A percentile compares a stretch with the other conserved stretches of the same genome.
Conservation (phyloP, 2,797 vertebrate species). For the Pagetopsis macropterus region DNA sequence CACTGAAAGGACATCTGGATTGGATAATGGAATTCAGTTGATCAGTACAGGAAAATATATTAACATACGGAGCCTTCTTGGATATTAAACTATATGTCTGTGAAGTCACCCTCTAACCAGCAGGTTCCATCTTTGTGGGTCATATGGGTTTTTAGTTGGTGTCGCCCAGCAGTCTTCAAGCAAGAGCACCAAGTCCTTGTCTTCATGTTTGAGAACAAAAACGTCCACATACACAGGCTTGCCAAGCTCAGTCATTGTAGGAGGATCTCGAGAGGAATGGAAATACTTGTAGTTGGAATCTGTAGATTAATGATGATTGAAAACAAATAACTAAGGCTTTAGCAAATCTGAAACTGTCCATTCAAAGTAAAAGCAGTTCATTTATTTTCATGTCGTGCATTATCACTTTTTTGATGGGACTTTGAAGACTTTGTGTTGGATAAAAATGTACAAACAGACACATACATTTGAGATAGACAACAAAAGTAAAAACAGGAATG, state of each 20-base stretch:
- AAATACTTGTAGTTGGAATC: conserved; percentile 67
- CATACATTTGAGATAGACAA: not conserved
- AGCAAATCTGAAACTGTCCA: not conserved
- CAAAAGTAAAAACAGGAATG: not conserved
- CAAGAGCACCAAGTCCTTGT: conserved; percentile 58
- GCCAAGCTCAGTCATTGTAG: conserved; percentile 44
- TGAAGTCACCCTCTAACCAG: conserved; percentile 61
- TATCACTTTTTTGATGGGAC: not conserved
- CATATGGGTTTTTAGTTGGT: conserved; percentile 52
- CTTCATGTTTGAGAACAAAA: conserved; percentile 62
- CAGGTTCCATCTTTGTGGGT: conserved; percentile 64
- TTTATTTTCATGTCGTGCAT: not conserved
- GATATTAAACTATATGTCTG: not conserved
- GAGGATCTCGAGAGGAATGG: conserved; percentile 38
- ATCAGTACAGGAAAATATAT: not conserved
- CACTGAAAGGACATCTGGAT: conserved; percentile 64
- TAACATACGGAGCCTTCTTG: not conserved
- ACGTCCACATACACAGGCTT: conserved; percentile 71
- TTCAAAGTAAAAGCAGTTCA: not conserved
- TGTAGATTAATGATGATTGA: conserved; percentile 15
- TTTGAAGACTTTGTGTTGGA: not conserved
- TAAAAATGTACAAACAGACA: not conserved
- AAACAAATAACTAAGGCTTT: not conserved
- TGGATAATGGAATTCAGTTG: conserved; percentile 1
- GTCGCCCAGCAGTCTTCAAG: conserved; percentile 74